These are phyloP conservation scores for Hirudo medicinalis DNA, from an alignment of 1,140 invertebrate species.

Conservation along the genomic window DNA sequence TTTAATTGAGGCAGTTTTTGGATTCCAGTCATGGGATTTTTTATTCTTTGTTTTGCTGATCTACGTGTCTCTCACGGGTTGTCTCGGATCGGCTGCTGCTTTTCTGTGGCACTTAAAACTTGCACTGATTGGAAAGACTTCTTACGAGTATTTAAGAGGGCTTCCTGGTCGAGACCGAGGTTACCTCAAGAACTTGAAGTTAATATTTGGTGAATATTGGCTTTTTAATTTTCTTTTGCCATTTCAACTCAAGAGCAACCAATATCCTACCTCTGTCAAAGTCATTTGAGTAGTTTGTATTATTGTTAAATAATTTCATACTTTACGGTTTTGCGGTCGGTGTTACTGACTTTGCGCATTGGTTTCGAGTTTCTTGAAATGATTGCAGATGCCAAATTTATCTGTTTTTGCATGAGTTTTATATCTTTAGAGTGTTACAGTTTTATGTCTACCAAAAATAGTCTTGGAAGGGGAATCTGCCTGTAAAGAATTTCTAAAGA, in stretches of 20 bases:
- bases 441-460: no score
- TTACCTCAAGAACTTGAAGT: slow-evolving; percentile 24
- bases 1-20: slow-evolving; percentile 26
- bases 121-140: slow-evolving; percentile 27
- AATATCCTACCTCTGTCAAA: background rate
- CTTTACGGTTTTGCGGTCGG: background rate
- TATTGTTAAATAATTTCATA: background rate
- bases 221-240: slow-evolving; percentile 26
- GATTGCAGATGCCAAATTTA: no score
- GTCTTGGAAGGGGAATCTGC: no score
- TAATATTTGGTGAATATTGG: slow-evolving; percentile 29
- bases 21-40: slow-evolving; percentile 23
- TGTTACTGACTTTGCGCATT: background rate
- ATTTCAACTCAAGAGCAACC: slow-evolving; percentile 10
- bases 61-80: slow-evolving; percentile 24
- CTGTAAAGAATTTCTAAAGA: no score
- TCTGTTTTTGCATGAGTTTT: no score
- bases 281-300: background rate
- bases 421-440: no score
- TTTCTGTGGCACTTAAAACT: slow-evolving; percentile 26
- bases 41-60: slow-evolving; percentile 25
- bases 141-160: slow-evolving; percentile 25
- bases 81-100: slow-evolving; percentile 24
- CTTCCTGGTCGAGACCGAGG: background rate
- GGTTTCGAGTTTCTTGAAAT: background rate